phyloP scores from a whole-genome alignment of 2,888 invertebrate species.

The Frankliniella fusca region DNA sequence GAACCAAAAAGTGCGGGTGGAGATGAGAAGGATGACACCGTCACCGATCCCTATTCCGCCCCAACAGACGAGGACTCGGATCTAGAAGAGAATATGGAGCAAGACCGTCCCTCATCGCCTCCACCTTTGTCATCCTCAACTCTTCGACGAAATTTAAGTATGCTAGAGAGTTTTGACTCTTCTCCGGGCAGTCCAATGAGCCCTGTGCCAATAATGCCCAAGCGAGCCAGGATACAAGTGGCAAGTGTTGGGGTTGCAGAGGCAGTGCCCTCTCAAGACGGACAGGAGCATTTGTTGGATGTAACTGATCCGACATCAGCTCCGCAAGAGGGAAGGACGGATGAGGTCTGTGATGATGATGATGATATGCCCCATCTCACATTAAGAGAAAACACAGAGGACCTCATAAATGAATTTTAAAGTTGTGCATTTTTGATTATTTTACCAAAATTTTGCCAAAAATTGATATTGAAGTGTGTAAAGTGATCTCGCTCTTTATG shows the following conservation, averaged over 20 bases:
- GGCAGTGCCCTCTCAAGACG: not conserved
- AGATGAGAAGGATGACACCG: not conserved
- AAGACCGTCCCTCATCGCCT: no score
- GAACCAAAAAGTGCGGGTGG: not conserved
- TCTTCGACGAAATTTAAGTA: not conserved
- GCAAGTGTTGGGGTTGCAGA: not conserved
- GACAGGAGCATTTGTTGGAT: no score
- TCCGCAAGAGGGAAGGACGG: no score
- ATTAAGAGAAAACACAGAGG: not conserved
- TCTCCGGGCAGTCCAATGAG: not conserved
- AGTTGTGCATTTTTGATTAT: not conserved
- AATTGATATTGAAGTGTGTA: not conserved
- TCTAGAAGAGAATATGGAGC: not conserved
- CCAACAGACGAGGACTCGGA: not conserved
- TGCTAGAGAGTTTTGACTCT: not conserved
- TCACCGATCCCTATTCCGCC: not conserved
- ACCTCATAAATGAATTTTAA: not conserved
- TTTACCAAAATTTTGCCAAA: not conserved
- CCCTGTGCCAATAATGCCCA: not conserved
- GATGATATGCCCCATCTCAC: not conserved
- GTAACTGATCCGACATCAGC: no score
- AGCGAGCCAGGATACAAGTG: not conserved
- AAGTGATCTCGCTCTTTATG: no score
- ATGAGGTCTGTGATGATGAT: not conserved
- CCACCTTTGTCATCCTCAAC: no score